A percentile compares a stretch with the other conserved stretches of the same genome.
Evolutionary conservation across 2,113 vertebrate genomes (phyloP).

Genomic region (Delphinus delphis): DNA sequence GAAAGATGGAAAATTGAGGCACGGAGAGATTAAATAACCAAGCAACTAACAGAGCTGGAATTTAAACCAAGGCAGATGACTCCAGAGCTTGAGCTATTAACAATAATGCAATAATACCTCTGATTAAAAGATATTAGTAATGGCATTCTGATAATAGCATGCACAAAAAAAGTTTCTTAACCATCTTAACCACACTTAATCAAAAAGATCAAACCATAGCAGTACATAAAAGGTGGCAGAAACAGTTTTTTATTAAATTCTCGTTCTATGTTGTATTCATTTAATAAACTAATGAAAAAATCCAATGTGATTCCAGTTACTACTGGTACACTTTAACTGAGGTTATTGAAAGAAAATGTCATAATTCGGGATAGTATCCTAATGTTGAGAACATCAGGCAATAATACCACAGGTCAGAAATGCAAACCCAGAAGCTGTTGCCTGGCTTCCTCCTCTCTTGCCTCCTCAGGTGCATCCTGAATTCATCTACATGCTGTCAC

Average conservation of each 20-base stretch:
- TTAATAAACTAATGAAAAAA: background rate
- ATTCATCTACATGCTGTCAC: too few species aligned
- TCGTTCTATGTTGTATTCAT: background rate
- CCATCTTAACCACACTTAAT: background rate
- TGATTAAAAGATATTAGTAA: background rate
- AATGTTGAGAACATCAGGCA: background rate
- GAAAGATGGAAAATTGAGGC: background rate
- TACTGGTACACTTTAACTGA: background rate
- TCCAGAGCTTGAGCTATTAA: background rate
- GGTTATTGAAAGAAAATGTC: background rate
- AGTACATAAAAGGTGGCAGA: background rate
- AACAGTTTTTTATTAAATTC: background rate
- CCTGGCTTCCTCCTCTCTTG: background rate
- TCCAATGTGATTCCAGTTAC: background rate
- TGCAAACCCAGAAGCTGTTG: background rate
- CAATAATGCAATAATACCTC: background rate
- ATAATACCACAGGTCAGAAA: background rate
- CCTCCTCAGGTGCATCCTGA: background rate
- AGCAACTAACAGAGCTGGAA: background rate
- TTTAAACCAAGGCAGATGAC: background rate
- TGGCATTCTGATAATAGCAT: background rate
- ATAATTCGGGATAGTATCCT: background rate
- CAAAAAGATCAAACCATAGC: background rate
- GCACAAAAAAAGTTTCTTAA: background rate
- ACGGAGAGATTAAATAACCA: background rate